Evolutionary conservation across 2,797 vertebrate species (phyloP), one percentile per base, ranked within the genome.

Genomic region (Phoebastria nigripes): DNA sequence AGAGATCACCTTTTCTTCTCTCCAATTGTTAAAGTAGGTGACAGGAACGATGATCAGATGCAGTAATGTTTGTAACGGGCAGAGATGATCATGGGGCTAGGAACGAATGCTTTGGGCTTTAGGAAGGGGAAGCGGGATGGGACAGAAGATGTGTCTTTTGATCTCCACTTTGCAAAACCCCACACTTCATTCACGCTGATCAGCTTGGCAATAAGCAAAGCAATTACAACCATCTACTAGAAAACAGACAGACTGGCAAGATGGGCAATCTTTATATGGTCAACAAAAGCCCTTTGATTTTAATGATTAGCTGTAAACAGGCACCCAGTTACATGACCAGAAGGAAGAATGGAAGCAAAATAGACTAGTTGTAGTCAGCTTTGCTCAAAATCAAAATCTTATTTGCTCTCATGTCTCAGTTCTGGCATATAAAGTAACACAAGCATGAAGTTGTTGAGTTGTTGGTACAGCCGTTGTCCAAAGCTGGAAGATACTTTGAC

Each of bases 21-120:
- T 8, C 0, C 28, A 28, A 2, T 19, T 20, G 2, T 8, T 63
- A 4, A 49, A n/a, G n/a, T 12, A 54, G 78, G 24, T 12, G n/a
- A 31, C 15, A 8, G 0, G 3, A n/a, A 20, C 0, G 0, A 54
- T 2, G 16, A 42, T 21, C 21, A 59, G 55, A 14, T 4, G 22
- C 42, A 73, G n/a, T 0, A 4, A 19, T 1, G 12, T 61, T 29
- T 77, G n/a, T 5, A 19, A 80, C 1, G 7, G 14, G 21, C 18
- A 71, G 47, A 49, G 31, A 15, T 4, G 11, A 14, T 8, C 17
- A 0, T 0, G 2, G 15, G 58, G 29, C 26, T 35, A 46, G 20
- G 31, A 46, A 11, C 1, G 8, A 51, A 49, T 0, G 2, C 12
- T 26, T 29, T 51, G 59, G n/a, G 31, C 15, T 85, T 41, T 4